Evolutionary conservation across 2,797 vertebrate species (phyloP), one percentile per base, ranked within the genome.

Genomic region (Molossus alvarezi): DNA sequence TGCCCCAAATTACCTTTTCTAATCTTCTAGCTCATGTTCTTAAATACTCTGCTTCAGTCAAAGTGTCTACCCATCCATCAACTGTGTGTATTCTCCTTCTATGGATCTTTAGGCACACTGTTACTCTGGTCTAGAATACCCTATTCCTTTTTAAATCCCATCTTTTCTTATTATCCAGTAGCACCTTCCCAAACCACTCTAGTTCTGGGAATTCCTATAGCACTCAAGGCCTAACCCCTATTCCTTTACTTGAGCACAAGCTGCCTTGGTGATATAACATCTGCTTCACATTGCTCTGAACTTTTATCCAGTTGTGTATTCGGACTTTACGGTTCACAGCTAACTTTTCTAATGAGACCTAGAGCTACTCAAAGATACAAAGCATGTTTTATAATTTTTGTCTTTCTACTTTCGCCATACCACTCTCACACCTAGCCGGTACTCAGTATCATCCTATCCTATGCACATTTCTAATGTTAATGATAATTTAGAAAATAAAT

Each of bases 401-500:
- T 20, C 91, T 86, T 93, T 92, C 41, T 37, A 76, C n/a, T 73
- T 84, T 84, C 8, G 25, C 53, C 20, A 79, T 1, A 23, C 15
- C 33, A 45, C 33, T 91, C 71, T 48, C 29, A 33, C 5, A 37
- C 2, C 48, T 65, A 41, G 3, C 23, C 5, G 73, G n/a, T 37
- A 18, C 25, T 72, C 77, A n/a, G 33, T 84, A 82, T 29, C 45
- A 5, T 51, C 60, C 53, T 83, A 45, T 60, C 55, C 8, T 33
- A 75, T 77, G 60, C 6, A 72, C 6, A 60, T 0, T 64, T 13
- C 9, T 81, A 77, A 27, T 53, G 41, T 62, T 95, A 37, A 10
- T 69, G 89, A 76, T 76, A 41, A 72, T 72, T 88, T 77, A 90
- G 62, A 80, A 88, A 77, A 85, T 33, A 75, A 88, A 94, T 80